Evolutionary conservation across 2,113 vertebrate species (phyloP).

Genomic region (Hemibagrus wyckioides): DNA sequence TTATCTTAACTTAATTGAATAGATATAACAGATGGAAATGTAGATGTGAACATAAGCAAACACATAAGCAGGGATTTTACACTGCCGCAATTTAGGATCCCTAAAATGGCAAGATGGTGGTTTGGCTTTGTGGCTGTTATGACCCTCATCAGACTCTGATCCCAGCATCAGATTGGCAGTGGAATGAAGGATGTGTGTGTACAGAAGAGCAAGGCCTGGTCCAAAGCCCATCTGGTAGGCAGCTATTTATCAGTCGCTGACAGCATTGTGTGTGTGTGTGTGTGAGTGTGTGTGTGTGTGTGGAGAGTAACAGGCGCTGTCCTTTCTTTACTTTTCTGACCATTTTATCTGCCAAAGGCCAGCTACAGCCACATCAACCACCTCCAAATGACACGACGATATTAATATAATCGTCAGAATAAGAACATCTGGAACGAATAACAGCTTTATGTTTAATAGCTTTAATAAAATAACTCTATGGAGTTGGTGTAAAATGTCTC

Average conservation of each 20-base stretch:
- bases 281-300: slow-evolving; percentile 19
- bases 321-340: slow-evolving; percentile 21
- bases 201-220: slow-evolving; percentile 9
- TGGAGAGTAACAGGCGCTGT: not conserved
- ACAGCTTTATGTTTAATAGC: not conserved
- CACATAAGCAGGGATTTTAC: not conserved
- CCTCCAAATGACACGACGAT: not conserved
- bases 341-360: slow-evolving; percentile 12
- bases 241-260: slow-evolving; percentile 15
- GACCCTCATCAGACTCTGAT: not conserved
- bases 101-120: not conserved
- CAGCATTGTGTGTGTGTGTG: slow-evolving; percentile 7
- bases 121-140: slow-evolving; percentile 12
- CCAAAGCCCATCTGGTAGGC: slow-evolving; percentile 17
- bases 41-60: not conserved
- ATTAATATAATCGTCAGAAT: not conserved
- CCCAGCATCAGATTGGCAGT: not conserved
- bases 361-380: not conserved
- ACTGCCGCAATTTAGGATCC: not conserved
- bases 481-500: not conserved
- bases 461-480: not conserved
- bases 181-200: slow-evolving; percentile 25
- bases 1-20: no score
- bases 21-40: no score
- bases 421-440: not conserved